These are phyloP conservation scores for Esperia sulphurella DNA, from an alignment of 2,888 invertebrate genomes.

Conservation along the genomic window DNA sequence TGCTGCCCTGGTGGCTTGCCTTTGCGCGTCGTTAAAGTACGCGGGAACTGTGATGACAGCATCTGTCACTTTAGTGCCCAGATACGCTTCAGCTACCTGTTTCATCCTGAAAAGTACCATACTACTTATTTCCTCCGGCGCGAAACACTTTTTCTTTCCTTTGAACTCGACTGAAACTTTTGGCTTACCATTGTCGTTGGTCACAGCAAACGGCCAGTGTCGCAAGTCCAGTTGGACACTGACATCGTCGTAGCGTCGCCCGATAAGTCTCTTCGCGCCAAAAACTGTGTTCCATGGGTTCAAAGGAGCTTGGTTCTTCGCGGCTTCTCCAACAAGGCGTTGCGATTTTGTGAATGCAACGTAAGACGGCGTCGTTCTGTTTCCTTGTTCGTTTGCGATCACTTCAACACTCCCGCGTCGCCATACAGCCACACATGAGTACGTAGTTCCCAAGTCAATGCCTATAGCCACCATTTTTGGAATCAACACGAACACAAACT, in stretches of 20 bases:
- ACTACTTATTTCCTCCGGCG: conserved; percentile 57
- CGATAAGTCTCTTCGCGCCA: conserved; percentile 54
- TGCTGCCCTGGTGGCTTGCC: conserved; percentile 50
- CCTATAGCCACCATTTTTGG: conserved; percentile 33
- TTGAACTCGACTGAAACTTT: conserved; percentile 44
- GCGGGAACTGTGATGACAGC: conserved; percentile 59
- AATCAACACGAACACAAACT: too few relatives aligned
- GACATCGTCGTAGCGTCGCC: conserved; percentile 49
- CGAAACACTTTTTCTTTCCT: conserved; percentile 38
- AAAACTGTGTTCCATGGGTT: conserved; percentile 56
- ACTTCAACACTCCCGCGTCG: conserved; percentile 46
- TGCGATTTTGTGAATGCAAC: conserved; percentile 51
- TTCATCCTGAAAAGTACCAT: conserved; percentile 60
- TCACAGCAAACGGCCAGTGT: conserved; percentile 47
- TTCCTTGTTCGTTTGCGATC: conserved; percentile 54
- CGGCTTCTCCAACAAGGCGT: conserved; percentile 52
- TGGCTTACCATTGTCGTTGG: conserved; percentile 55
- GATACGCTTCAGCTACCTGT: conserved; percentile 45
- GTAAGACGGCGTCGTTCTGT: conserved; percentile 50
- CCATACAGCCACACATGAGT: conserved; percentile 59
- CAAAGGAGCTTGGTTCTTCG: conserved; percentile 46
- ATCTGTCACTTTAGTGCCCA: conserved; percentile 42
- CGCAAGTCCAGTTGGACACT: conserved; percentile 52
- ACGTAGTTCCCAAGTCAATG: conserved; percentile 60
- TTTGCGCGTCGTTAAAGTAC: conserved; percentile 26